A percentile compares a stretch with the other conserved stretches of the same genome.
These are phyloP conservation scores for Petrocephalus schoutedeni DNA, from an alignment of 2,797 vertebrate genomes.

Conservation along the genomic window DNA sequence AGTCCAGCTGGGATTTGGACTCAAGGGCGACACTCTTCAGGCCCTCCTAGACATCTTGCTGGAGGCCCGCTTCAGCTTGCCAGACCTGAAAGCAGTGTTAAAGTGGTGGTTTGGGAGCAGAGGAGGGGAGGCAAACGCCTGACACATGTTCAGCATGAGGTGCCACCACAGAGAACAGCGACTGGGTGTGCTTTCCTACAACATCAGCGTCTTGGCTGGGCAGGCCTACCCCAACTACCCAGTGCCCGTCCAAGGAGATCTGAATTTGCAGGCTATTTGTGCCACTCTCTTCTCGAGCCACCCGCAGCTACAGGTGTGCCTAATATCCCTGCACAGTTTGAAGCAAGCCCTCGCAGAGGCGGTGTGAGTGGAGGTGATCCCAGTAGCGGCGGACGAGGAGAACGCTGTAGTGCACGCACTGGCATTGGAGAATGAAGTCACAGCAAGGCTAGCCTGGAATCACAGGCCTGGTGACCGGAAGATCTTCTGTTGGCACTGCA, in stretches of 20 bases:
- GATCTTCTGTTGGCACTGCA: neutral
- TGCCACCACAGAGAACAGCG: neutral
- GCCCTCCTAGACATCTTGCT: no score
- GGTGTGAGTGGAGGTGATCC: neutral
- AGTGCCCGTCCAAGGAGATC: neutral
- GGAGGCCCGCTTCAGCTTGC: neutral
- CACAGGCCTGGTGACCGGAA: neutral
- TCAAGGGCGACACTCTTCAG: no score
- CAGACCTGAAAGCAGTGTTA: neutral
- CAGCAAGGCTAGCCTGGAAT: neutral
- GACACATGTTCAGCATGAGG: neutral
- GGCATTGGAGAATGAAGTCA: neutral
- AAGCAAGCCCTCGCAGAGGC: neutral
- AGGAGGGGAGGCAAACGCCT: neutral
- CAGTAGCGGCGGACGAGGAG: neutral
- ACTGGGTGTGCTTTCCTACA: neutral
- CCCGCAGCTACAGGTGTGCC: neutral
- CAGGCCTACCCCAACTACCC: neutral
- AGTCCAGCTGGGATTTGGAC: no score
- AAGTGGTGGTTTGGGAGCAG: neutral
- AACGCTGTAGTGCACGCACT: neutral
- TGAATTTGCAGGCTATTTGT: neutral
- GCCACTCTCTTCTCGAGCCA: neutral
- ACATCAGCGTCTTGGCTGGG: neutral
- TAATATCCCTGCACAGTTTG: neutral